Percentiles rank a stretch among this genome's conserved stretches.
These are phyloP conservation scores for Catalaphyllia jardinei DNA, from an alignment of 64 coral and sea anemone genomes.

Conservation along the genomic window DNA sequence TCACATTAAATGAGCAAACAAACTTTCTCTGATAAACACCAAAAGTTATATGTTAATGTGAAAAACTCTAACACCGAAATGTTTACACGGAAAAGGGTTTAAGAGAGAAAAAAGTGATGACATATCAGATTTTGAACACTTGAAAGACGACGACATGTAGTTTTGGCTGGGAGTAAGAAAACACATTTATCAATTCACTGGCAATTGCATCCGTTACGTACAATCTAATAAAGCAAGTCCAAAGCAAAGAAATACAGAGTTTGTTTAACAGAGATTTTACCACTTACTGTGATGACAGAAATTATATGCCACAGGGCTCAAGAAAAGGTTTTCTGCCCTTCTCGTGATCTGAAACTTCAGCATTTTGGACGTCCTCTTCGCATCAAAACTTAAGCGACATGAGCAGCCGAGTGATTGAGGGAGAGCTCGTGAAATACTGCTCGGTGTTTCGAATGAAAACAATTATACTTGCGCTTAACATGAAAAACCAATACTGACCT, in stretches of 20 bases:
- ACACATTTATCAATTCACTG: not conserved
- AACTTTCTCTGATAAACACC: not conserved
- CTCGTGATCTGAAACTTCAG: conserved; percentile 39
- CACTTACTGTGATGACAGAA: not conserved
- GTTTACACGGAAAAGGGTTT: not conserved
- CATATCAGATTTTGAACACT: not conserved
- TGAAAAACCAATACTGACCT: conserved; percentile 52
- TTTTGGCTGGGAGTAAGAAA: not conserved
- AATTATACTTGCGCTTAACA: not conserved
- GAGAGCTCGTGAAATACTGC: not conserved
- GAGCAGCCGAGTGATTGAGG: not conserved
- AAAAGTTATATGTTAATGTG: not conserved
- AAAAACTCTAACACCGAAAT: not conserved
- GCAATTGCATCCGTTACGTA: not conserved
- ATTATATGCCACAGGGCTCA: not conserved
- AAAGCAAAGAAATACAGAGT: too few relatives aligned
- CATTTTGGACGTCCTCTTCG: conserved; percentile 1
- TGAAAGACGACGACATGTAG: not conserved
- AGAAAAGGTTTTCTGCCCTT: conserved; percentile 12
- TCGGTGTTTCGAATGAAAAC: not conserved
- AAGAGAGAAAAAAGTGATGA: not conserved
- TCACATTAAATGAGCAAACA: not conserved
- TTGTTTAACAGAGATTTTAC: not conserved
- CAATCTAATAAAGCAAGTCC: not conserved
- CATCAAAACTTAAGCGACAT: not conserved